These are phyloP conservation scores for Monochamus alternatus DNA, from an alignment of 2,888 invertebrate genomes.

Conservation along the genomic window DNA sequence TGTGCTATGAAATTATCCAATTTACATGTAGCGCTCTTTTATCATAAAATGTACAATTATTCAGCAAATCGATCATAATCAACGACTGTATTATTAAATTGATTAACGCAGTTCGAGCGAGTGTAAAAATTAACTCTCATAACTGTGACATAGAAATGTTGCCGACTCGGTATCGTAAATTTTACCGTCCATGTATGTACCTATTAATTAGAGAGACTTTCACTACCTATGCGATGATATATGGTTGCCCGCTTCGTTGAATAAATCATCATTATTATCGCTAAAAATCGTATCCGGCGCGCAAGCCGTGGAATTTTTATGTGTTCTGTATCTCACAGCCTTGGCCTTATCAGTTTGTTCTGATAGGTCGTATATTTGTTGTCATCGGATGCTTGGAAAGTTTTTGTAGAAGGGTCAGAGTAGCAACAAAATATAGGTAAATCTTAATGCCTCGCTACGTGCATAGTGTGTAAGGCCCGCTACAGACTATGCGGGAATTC, in stretches of 20 bases:
- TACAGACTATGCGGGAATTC: too few species aligned
- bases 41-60: not conserved
- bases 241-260: not conserved
- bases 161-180: not conserved
- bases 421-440: too few species aligned
- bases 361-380: too few species aligned
- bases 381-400: too few species aligned
- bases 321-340: too few species aligned
- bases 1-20: slow-evolving; percentile 2
- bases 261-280: not conserved
- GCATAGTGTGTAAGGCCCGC: too few species aligned
- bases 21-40: not conserved
- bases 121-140: not conserved
- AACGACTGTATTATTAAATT: not conserved
- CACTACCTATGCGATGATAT: not conserved
- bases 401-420: too few species aligned
- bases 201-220: slow-evolving; percentile 1
- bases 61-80: not conserved
- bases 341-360: too few species aligned
- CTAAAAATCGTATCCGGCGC: too few species aligned
- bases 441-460: too few species aligned
- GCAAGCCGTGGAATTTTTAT: too few species aligned
- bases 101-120: not conserved
- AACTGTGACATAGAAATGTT: not conserved
- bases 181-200: not conserved